phyloP scores from a whole-genome alignment of 2,113 vertebrate genomes.

The Hemichromis elongatus region DNA sequence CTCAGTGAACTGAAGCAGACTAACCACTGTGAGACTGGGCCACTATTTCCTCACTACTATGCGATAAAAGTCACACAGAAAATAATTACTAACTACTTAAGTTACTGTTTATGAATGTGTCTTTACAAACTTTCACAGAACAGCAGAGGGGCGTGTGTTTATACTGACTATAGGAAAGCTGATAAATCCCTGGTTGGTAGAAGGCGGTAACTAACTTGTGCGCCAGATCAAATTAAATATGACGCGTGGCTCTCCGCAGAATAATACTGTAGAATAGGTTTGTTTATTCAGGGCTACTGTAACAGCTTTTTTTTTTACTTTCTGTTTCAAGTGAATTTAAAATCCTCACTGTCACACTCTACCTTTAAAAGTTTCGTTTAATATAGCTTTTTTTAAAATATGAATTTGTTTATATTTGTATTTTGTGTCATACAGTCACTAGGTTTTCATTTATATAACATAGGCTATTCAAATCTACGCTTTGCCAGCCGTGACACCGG shows the following conservation, averaged over 20 bases:
- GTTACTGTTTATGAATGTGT: neutral
- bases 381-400: neutral
- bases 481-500: neutral
- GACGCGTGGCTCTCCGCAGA: neutral
- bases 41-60: neutral
- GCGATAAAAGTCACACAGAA: neutral
- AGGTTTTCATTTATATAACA: neutral
- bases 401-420: neutral
- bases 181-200: neutral
- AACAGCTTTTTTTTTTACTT: neutral
- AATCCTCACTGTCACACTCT: neutral
- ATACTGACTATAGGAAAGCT: neutral
- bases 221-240: neutral
- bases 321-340: neutral
- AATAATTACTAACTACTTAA: neutral
- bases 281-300: neutral
- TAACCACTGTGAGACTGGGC: neutral
- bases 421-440: neutral
- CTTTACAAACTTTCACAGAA: neutral
- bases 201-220: neutral
- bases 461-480: neutral
- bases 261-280: neutral
- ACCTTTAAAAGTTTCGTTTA: neutral
- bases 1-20: neutral
- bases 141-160: neutral